Percentiles rank a stretch among this genome's conserved stretches.
phyloP scores from a whole-genome alignment of 2,888 invertebrate genomes.

The Pycnomerus fuliginosus region DNA sequence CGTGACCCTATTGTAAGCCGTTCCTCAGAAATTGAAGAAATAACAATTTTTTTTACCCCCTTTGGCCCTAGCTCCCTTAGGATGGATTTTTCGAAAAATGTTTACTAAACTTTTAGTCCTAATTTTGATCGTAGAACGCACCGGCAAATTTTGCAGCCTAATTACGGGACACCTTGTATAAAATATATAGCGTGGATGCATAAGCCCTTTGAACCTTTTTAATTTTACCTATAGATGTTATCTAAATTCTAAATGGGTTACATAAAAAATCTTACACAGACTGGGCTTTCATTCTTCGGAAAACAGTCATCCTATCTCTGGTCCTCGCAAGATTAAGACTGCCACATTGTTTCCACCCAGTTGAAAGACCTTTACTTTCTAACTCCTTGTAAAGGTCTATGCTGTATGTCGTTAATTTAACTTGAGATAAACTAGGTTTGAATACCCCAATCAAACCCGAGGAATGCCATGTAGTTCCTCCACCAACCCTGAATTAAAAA shows the following conservation, averaged over 20 bases:
- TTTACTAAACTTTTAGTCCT: too few relatives aligned
- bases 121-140: too few relatives aligned
- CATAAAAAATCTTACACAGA: conserved; percentile 62
- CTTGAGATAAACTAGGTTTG: conserved; percentile 80
- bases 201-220: too few relatives aligned
- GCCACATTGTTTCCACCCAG: conserved; percentile 91
- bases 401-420: conserved; percentile 78
- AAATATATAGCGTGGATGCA: too few relatives aligned
- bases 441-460: conserved; percentile 83
- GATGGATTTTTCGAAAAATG: too few relatives aligned
- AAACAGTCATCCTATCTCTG: conserved; percentile 81
- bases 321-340: conserved; percentile 83
- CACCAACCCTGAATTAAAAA: conserved; percentile 65
- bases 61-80: too few relatives aligned
- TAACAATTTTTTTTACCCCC: too few relatives aligned
- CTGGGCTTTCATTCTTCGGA: conserved; percentile 81
- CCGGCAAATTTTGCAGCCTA: too few relatives aligned
- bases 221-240: too few relatives aligned
- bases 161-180: too few relatives aligned
- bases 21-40: too few relatives aligned
- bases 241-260: neutral
- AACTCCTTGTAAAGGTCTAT: conserved; percentile 72
- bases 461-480: conserved; percentile 79
- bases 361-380: conserved; percentile 68
- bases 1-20: too few relatives aligned